Base-by-base conservation (phyloP, 1,140 invertebrate genomes). In the Saxidomus purpurata region DNA sequence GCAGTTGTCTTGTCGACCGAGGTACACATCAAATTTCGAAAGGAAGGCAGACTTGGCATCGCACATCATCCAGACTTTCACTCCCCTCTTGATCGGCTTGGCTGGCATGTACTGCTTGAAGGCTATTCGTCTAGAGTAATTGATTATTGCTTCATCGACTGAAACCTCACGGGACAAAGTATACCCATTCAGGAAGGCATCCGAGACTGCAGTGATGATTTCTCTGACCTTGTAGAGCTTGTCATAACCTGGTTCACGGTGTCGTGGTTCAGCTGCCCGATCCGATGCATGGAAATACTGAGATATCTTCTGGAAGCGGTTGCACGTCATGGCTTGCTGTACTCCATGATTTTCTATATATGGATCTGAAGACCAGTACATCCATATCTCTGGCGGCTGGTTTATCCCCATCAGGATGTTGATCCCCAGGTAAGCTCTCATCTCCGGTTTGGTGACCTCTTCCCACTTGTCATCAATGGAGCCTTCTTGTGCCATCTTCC, bases 251-350 rank as follows among this genome's bases (percentile, higher is more conserved):
- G 31, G 17, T 2, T 87, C 49, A n/a, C 79, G 80, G 4, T 49
- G 77, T 8, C n/a, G 22, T 22, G 79, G 67, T 43, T 89, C 49
- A 2, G 28, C 67, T 19, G 55, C 17, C 15, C 67, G 85, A 84
- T 91, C 22, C 9, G 36, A 49, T 81, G 49, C 79, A 59, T 81
- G 49, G 36, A 81, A 81, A 22, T 81, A 81, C 38, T 81, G 79
- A 17, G 31, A 2, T 22, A 81, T 36, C 55, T 81, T 81, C 55
- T 81, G 31, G 22, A 81, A 81, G 3, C 79, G 13, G 31, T 61
- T 34, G 25, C 79, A 81, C 1, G 79, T 36, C 55, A 81, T 59
- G 34, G 38, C 38, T 81, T 43, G 6, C 28, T 38, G 28, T 25
- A 81, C 49, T 1, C 49, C 49, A 13, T 4, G 8, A 25, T 81